Evolutionary conservation across 2,888 invertebrate genomes (phyloP), one percentile per base, ranked within the genome.

Genomic region (Ornithoptera priamus): DNA sequence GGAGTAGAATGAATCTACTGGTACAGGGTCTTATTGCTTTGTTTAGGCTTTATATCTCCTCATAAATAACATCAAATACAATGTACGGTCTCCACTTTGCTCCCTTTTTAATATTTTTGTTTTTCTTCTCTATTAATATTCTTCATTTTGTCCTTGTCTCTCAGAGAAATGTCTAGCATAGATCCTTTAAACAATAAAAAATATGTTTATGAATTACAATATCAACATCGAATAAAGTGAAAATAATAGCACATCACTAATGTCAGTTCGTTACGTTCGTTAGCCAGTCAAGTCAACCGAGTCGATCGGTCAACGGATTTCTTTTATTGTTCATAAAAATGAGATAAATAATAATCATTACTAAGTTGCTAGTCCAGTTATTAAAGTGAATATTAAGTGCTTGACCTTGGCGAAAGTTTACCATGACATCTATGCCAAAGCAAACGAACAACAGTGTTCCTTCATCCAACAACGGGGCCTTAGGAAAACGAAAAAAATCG

Each of bases 401-500:
- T 56, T n/a, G 5, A 7, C 20, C 24, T 58, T 24, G 42, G 36
- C 59, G 36, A 20, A 46, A 8, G 36, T 58, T 70, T 10, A 70
- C 20, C 60, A 92, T 92, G 92, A 89, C 90, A 84, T 86, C 92
- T 78, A 85, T 88, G 80, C 85, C 91, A 80, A 89, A 90, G 84
- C 90, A 89, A 85, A 83, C 84, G 78, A 90, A 56, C 8, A 56
- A 88, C 82, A 87, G 85, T 76, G 86, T 85, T 82, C 78, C 81
- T 78, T 76, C 86, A 71, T 75, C 86, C 66, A 88, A 78, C 81
- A 87, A 85, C 85, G 87, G 86, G 78, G 84, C 87, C 75, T 80
- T 86, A 79, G 92, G 91, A 82, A 93, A 93, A 84, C 89, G 93
- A 73, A 93, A 93, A 83, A 93, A 93, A 82, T 86, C 90, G 74